Evolutionary conservation across 35 echinoderm and acorn worm genomes (phyloP).

Genomic region (Hemicentrotus pulcherrimus): DNA sequence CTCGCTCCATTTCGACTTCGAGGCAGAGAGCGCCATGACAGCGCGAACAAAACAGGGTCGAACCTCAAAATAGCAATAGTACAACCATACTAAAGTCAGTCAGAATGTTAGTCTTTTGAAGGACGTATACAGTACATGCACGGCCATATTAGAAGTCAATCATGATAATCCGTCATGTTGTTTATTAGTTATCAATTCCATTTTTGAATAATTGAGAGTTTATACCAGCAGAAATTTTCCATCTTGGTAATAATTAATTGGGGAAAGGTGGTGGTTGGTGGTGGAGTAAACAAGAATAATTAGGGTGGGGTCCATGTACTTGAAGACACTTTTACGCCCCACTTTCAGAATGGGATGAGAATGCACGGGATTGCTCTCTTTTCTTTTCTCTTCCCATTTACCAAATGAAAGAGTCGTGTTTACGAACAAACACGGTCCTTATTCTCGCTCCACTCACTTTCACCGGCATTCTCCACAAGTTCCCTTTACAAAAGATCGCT

Average conservation of each 20-base stretch:
- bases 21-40: not conserved
- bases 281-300: not conserved
- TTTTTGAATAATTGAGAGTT: not conserved
- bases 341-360: not conserved
- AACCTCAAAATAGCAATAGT: not conserved
- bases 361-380: not conserved
- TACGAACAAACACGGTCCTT: not conserved
- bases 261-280: no score
- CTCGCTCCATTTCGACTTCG: not conserved
- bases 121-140: not conserved
- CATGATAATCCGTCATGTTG: not conserved
- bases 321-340: not conserved
- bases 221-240: no score
- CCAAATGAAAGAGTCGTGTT: not conserved
- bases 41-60: not conserved
- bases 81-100: not conserved
- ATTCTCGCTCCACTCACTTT: not conserved
- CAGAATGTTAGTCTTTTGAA: not conserved
- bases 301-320: not conserved
- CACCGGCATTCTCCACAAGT: not conserved
- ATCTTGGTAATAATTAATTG: no score
- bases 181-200: not conserved
- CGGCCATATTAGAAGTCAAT: not conserved
- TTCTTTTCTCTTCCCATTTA: not conserved
- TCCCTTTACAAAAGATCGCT: not conserved